Evolutionary conservation across 2,113 vertebrate genomes (phyloP).

Genomic region (Pseudolaguvia tuberculata): DNA sequence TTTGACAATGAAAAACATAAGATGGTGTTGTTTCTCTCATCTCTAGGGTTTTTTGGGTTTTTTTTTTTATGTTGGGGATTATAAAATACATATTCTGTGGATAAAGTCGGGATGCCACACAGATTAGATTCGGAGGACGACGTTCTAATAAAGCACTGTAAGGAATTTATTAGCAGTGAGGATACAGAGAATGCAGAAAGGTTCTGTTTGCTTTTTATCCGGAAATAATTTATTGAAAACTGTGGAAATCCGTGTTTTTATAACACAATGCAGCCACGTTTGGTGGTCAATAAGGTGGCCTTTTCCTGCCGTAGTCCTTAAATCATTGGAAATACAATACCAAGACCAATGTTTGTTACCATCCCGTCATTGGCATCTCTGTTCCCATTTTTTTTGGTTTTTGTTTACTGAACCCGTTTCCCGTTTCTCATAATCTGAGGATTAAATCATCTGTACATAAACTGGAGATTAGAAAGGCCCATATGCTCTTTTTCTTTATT

Average conservation of each 20-base stretch:
- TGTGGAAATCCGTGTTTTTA: slow-evolving; percentile 10
- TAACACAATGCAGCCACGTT: slow-evolving; percentile 74
- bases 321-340: slow-evolving; percentile 76
- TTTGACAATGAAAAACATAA: slow-evolving; percentile 63
- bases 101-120: slow-evolving; percentile 61
- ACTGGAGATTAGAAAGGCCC: slow-evolving; percentile 68
- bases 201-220: slow-evolving; percentile 51
- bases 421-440: slow-evolving; percentile 58
- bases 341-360: slow-evolving; percentile 79
- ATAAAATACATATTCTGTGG: slow-evolving; percentile 44
- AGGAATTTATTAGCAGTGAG: slow-evolving; percentile 53
- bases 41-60: slow-evolving; percentile 50
- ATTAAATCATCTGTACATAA: slow-evolving; percentile 77
- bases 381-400: neutral
- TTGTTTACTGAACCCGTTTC: neutral
- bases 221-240: slow-evolving; percentile 31
- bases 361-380: slow-evolving; percentile 79
- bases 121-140: slow-evolving; percentile 56
- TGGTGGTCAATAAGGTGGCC: slow-evolving; percentile 84
- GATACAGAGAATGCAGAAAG: slow-evolving; percentile 47
- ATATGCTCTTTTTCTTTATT: slow-evolving; percentile 70
- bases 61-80: slow-evolving; percentile 57
- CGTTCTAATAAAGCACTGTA: slow-evolving; percentile 66
- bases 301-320: slow-evolving; percentile 83
- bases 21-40: slow-evolving; percentile 40